These are phyloP conservation scores for Pseudocheirus occidentalis DNA, from an alignment of 2,797 vertebrate genomes.

Conservation along the genomic window DNA sequence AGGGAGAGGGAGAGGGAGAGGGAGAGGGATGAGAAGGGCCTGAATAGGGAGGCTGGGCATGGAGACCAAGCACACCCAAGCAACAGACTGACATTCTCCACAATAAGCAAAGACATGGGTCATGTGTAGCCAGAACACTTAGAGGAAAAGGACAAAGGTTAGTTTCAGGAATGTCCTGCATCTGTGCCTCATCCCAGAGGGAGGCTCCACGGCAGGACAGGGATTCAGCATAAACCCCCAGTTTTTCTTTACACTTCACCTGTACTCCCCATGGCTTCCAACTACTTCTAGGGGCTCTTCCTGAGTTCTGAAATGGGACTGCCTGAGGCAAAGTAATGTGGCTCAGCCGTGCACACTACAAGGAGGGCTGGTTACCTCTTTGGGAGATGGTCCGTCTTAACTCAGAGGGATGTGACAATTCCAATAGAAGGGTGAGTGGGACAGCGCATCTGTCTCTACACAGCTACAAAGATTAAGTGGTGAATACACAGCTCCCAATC, in stretches of 20 bases:
- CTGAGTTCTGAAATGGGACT: not conserved
- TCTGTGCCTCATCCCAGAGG: not conserved
- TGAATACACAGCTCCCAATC: too few species aligned
- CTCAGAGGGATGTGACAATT: too few species aligned
- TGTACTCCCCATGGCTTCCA: not conserved
- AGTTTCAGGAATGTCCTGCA: not conserved
- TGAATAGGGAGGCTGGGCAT: not conserved
- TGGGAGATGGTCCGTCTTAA: too few species aligned
- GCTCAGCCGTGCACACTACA: not conserved
- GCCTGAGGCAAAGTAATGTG: too few species aligned
- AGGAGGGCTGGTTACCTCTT: too few species aligned
- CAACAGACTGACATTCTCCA: not conserved
- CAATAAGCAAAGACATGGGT: not conserved
- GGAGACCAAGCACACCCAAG: not conserved
- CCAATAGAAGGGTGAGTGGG: too few species aligned
- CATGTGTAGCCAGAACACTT: not conserved
- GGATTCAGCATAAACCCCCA: not conserved
- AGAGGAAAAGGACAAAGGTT: not conserved
- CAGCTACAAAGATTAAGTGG: too few species aligned
- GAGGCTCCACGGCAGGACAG: not conserved
- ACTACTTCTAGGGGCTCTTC: not conserved
- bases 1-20: not conserved
- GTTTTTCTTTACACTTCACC: not conserved
- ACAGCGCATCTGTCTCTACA: too few species aligned
- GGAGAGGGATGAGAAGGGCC: not conserved